Base-by-base conservation (phyloP, 35 echinoderm and acorn worm species). In the Apostichopus parvimensis region DNA sequence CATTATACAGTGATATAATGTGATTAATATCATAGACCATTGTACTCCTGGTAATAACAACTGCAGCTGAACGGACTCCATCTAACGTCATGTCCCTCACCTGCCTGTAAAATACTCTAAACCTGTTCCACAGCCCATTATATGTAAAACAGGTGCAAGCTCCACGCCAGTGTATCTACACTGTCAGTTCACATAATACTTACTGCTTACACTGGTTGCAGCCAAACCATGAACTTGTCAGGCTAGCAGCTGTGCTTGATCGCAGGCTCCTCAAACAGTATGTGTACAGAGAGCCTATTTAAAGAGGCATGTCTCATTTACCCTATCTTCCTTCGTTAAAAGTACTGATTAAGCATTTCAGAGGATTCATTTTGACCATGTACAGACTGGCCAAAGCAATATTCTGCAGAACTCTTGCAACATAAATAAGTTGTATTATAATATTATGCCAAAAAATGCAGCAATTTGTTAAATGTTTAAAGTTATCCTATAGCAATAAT, bases 101-200 rank as follows among this genome's bases (percentile, higher is more conserved):
- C 81, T 84, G 81, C 54, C 54, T 59, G 17, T 58, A 58, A 84
- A 84, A 54, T 84, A 58, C 54, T 84, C 54, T 52, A 84, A 84
- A 84, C 81, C 81, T 84, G 81, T 84, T 84, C 54, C 52, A 59
- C 81, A 53, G 53, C 15, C 81, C 81, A 84, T 84, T 84, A 84
- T 84, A 84, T 84, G 81, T 84, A 84, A 84, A 84, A 84, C 81
- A 84, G 81, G 81, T 84, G 81, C 81, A 84, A 84, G 15, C 81
- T 58, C 20, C 6, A 58, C 24, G 53, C 14, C n/a, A 58, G 55
- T 58, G 57, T 21, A 54, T 84, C 17, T 84, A 24, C 81, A 84
- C 81, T 84, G 52, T 55, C 54, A 84, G 81, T 84, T 24, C 54
- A 84, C 55, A 21, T 58, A 56, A 58, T n/a, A 20, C 53, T 20